phyloP scores from a whole-genome alignment of 2,113 vertebrate species.

The Gambusia affinis region DNA sequence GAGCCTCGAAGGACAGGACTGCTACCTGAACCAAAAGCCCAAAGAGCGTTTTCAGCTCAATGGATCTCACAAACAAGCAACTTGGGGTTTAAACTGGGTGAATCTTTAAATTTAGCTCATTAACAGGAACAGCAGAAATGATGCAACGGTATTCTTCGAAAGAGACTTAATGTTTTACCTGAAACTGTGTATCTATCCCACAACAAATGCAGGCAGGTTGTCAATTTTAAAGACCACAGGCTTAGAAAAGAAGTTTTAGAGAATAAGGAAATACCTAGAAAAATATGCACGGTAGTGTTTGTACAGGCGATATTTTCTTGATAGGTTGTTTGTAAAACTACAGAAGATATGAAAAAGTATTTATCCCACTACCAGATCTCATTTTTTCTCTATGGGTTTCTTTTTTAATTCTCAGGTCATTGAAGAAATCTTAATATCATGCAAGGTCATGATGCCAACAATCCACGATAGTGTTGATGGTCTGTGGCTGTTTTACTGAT shows the following conservation, averaged over 20 bases:
- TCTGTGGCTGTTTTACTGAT: background rate
- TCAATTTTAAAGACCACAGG: background rate
- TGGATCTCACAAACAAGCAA: slow-evolving; percentile 39
- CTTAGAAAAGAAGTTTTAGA: background rate
- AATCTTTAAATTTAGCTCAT: slow-evolving; percentile 29
- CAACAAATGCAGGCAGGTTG: slow-evolving; percentile 43
- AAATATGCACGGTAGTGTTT: too few relatives aligned
- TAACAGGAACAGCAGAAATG: background rate
- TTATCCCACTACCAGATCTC: background rate
- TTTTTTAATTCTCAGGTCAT: background rate
- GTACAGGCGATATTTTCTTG: too few relatives aligned
- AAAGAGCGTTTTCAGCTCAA: slow-evolving; percentile 30
- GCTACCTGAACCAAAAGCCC: slow-evolving; percentile 41
- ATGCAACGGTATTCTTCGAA: background rate
- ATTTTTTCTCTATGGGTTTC: too few relatives aligned
- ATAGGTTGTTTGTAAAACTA: too few relatives aligned
- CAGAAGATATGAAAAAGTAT: background rate
- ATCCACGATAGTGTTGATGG: background rate
- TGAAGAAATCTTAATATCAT: background rate
- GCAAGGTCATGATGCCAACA: background rate
- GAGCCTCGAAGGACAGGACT: slow-evolving; percentile 33
- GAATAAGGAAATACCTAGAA: too few relatives aligned
- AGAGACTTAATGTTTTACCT: slow-evolving; percentile 13
- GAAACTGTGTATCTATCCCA: slow-evolving; percentile 32
- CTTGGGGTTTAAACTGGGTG: slow-evolving; percentile 34